phyloP scores from a whole-genome alignment of 1,140 invertebrate species.

The Fopius arisanus region DNA sequence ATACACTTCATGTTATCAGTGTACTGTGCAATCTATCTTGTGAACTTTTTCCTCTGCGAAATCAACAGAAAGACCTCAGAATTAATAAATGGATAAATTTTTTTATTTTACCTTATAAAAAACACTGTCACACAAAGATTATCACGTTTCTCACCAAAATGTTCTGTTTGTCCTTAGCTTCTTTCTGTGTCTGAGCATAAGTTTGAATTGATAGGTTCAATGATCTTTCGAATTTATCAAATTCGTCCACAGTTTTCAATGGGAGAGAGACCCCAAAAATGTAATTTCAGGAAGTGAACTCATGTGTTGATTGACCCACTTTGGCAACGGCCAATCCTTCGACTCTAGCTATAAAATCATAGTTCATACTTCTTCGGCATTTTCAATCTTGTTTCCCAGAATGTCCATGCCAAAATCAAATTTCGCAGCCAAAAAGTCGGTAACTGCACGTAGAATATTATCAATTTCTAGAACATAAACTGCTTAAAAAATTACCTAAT shows the following conservation, averaged over 20 bases:
- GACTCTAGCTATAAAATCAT: not conserved
- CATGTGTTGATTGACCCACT: not conserved
- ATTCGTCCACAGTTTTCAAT: not conserved
- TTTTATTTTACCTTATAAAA: not conserved
- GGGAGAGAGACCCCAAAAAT: not conserved
- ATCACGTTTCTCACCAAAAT: not conserved
- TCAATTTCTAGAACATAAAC: not conserved
- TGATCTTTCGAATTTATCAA: not conserved
- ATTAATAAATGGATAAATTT: not conserved
- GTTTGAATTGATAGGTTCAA: not conserved
- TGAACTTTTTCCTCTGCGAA: not conserved
- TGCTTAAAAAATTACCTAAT: not conserved
- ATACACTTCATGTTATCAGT: not conserved
- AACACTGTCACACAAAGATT: not conserved
- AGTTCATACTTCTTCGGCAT: not conserved
- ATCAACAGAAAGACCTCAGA: not conserved
- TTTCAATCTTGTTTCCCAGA: not conserved
- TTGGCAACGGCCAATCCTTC: not conserved
- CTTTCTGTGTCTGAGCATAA: not conserved
- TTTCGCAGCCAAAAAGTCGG: not conserved
- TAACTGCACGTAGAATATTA: not conserved
- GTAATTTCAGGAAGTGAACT: not conserved
- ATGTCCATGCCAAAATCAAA: not conserved
- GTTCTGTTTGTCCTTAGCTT: not conserved
- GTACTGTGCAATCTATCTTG: not conserved